Conservation (phyloP, 2,888 invertebrate genomes). For the Caenorhabditis afra region DNA sequence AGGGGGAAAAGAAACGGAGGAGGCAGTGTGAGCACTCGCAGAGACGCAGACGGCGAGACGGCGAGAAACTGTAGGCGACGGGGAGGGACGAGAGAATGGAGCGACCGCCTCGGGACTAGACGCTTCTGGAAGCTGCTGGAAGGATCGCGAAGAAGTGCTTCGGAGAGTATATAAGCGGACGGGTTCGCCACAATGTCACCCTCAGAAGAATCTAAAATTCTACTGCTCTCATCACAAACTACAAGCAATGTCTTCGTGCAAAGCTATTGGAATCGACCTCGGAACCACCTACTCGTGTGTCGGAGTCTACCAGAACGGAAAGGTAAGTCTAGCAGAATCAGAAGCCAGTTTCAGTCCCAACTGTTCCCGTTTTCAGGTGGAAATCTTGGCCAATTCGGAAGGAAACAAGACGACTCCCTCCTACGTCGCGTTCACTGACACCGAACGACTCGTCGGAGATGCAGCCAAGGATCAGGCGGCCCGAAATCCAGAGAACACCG, state of each 20-base stretch:
- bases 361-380: slow-evolving; percentile 76
- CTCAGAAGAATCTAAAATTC: slow-evolving; percentile 44
- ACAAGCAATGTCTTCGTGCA: slow-evolving; percentile 67
- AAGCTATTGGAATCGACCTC: slow-evolving; percentile 72
- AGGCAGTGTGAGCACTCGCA: not conserved
- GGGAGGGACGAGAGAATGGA: not conserved
- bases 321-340: slow-evolving; percentile 33
- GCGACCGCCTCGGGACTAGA: not conserved
- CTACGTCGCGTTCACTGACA: slow-evolving; percentile 83
- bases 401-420: slow-evolving; percentile 87
- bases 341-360: not conserved
- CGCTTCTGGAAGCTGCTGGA: slow-evolving; percentile 25
- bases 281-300: slow-evolving; percentile 69
- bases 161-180: slow-evolving; percentile 53
- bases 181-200: slow-evolving; percentile 11
- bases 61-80: not conserved
- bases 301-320: slow-evolving; percentile 67
- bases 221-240: slow-evolving; percentile 52
- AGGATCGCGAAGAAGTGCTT: slow-evolving; percentile 39
- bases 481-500: slow-evolving; percentile 81
- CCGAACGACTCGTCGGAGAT: slow-evolving; percentile 82
- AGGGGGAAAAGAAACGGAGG: slow-evolving; percentile 5
- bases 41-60: slow-evolving; percentile 17
- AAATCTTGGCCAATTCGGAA: slow-evolving; percentile 83
- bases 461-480: slow-evolving; percentile 83